Conservation (phyloP, 2,888 invertebrate genomes). For the Chaetogeoica ovagalla region DNA sequence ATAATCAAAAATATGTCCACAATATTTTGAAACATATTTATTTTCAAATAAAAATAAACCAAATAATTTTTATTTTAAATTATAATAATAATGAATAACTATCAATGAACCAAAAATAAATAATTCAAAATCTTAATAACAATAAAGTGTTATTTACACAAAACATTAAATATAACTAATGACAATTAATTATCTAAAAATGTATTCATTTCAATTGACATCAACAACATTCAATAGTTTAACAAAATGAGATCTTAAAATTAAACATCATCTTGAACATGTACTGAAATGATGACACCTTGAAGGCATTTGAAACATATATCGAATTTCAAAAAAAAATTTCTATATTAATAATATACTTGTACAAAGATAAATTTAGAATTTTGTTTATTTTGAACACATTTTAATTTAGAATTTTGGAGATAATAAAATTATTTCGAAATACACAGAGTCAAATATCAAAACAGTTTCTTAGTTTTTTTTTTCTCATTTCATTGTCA, state of each 20-base stretch:
- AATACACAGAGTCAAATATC: too few species aligned
- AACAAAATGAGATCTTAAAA: slow-evolving; percentile 16
- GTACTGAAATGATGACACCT: background rate
- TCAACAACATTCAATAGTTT: background rate
- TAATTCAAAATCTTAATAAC: too few species aligned
- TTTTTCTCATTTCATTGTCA: too few species aligned
- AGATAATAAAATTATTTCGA: too few species aligned
- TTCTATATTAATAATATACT: background rate
- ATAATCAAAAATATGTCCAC: too few species aligned
- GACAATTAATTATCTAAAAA: background rate
- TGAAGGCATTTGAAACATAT: slow-evolving; percentile 5
- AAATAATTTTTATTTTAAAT: too few species aligned
- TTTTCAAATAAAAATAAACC: too few species aligned
- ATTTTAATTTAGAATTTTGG: slow-evolving; percentile 2
- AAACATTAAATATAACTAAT: slow-evolving; percentile 1
- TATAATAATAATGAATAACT: too few species aligned
- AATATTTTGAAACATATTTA: too few species aligned
- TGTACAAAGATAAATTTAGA: slow-evolving; percentile 3
- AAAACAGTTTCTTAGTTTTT: too few species aligned
- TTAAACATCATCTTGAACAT: background rate
- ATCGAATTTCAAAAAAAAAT: background rate
- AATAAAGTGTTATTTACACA: background rate
- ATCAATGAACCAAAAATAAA: too few species aligned
- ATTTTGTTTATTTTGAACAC: slow-evolving; percentile 25
- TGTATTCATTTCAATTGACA: slow-evolving; percentile 10